Percentiles rank a stretch among this genome's conserved stretches.
Evolutionary conservation across 2,797 vertebrate species (phyloP).

Genomic region (Pempheris klunzingeri): DNA sequence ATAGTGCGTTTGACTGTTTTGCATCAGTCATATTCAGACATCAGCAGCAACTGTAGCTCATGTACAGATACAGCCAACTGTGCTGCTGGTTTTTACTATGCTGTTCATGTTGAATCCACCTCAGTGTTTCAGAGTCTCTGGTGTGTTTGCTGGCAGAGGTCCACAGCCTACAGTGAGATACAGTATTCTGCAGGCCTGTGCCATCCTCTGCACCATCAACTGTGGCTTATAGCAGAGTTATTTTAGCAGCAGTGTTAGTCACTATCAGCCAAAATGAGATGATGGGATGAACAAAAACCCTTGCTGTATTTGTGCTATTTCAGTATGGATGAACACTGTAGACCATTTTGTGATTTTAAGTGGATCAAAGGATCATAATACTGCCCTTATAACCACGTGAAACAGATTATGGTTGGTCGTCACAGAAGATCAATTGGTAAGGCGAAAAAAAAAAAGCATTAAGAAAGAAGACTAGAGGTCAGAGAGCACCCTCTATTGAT

Average conservation of each 20-base stretch:
- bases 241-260: conserved; percentile 62
- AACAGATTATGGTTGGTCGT: conserved; percentile 58
- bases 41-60: conserved; percentile 29
- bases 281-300: conserved; percentile 39
- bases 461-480: conserved; percentile 34
- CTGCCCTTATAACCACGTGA: conserved; percentile 56
- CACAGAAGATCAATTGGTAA: conserved; percentile 53
- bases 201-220: conserved; percentile 70
- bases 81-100: conserved; percentile 43
- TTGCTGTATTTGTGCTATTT: conserved; percentile 38
- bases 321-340: conserved; percentile 29
- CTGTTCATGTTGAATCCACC: conserved; percentile 60
- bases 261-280: conserved; percentile 56
- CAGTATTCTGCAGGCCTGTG: conserved; percentile 60
- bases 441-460: conserved; percentile 20
- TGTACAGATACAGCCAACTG: conserved; percentile 27
- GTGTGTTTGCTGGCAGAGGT: conserved; percentile 70
- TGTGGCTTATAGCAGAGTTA: conserved; percentile 50
- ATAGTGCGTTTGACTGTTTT: conserved; percentile 36
- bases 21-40: conserved; percentile 46
- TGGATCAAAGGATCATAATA: conserved; percentile 54
- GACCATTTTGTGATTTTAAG: conserved; percentile 47
- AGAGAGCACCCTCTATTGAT: conserved; percentile 65
- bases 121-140: conserved; percentile 63
- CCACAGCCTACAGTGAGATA: conserved; percentile 74